Evolutionary conservation across 2,888 invertebrate genomes (phyloP).

Genomic region (Lamellibrachia satsuma): DNA sequence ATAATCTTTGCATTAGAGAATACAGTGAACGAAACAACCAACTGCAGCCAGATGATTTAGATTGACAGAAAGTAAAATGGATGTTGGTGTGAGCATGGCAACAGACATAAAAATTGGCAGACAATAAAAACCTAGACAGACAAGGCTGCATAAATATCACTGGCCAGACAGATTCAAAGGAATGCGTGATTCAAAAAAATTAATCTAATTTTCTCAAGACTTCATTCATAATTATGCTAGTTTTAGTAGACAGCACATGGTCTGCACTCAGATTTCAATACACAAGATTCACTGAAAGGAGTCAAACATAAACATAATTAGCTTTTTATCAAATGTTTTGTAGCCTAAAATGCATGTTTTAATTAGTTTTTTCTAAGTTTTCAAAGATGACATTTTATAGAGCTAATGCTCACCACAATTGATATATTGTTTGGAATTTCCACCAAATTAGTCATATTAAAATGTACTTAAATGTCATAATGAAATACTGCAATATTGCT

Average conservation of each 20-base stretch:
- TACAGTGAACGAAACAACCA: neutral
- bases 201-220: neutral
- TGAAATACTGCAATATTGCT: too few relatives aligned
- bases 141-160: constrained; percentile 3
- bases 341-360: neutral
- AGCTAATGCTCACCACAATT: neutral
- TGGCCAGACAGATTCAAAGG: neutral
- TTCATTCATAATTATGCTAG: neutral
- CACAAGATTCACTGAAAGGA: neutral
- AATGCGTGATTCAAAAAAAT: neutral
- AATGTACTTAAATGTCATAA: too few relatives aligned
- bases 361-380: neutral
- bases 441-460: neutral
- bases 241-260: neutral
- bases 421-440: neutral
- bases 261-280: neutral
- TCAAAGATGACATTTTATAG: neutral
- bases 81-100: too few relatives aligned
- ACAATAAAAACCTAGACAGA: neutral
- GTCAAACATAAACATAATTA: neutral
- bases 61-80: neutral
- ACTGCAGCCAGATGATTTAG: neutral
- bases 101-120: neutral
- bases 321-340: neutral
- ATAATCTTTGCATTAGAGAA: neutral